phyloP scores from a whole-genome alignment of 2,113 vertebrate genomes.

The Phoenicopterus ruber region DNA sequence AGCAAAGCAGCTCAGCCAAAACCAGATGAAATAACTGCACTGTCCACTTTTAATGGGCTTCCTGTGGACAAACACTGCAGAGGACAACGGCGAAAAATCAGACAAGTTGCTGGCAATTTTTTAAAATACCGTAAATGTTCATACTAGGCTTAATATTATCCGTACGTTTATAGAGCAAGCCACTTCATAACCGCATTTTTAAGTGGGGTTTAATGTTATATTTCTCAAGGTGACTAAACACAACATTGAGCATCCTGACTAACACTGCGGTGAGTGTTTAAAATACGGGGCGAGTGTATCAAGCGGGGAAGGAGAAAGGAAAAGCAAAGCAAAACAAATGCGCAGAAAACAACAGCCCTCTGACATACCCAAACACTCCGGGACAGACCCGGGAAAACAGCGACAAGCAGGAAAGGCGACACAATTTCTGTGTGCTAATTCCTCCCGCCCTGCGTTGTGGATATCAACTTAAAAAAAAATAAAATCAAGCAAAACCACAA shows the following conservation, averaged over 20 bases:
- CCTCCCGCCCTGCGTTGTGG: background rate
- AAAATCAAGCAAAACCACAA: background rate
- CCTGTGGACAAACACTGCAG: constrained; percentile 79
- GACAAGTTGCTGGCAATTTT: constrained; percentile 63
- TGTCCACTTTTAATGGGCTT: constrained; percentile 85
- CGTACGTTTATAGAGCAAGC: constrained; percentile 64
- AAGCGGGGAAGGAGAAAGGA: background rate
- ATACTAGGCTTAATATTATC: constrained; percentile 58
- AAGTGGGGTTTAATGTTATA: constrained; percentile 61
- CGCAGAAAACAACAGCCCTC: background rate
- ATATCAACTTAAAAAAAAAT: background rate
- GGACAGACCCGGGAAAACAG: background rate
- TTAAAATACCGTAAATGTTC: constrained; percentile 61
- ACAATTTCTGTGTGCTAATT: constrained; percentile 39
- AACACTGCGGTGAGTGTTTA: background rate
- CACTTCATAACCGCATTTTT: constrained; percentile 55
- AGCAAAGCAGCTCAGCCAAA: constrained; percentile 84
- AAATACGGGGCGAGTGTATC: background rate
- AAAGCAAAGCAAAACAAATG: background rate
- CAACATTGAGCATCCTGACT: constrained; percentile 24
- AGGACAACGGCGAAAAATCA: constrained; percentile 69
- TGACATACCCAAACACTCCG: background rate
- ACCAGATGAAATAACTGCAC: constrained; percentile 88
- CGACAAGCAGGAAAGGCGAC: constrained; percentile 29
- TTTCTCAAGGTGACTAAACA: constrained; percentile 62